Percentiles rank a stretch among this genome's conserved stretches.
Evolutionary conservation across 64 coral and sea anemone species (phyloP).

Genomic region (Astreopora myriophthalma): DNA sequence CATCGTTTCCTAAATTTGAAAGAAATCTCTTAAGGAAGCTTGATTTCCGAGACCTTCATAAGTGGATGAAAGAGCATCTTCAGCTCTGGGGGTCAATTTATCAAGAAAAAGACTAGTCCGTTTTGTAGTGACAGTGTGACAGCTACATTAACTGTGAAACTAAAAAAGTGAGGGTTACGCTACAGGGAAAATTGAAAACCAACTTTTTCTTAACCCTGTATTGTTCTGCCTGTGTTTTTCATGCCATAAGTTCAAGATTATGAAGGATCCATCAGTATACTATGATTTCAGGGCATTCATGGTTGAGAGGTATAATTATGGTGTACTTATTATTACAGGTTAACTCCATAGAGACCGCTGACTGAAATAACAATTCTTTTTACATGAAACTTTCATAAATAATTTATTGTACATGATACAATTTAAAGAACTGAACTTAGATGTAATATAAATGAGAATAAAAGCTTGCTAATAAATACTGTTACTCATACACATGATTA

Average conservation of each 20-base stretch:
- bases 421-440: constrained; percentile 7
- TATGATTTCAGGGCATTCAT: neutral
- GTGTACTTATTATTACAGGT: neutral
- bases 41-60: constrained; percentile 23
- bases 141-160: neutral
- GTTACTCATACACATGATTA: neutral
- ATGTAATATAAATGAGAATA: neutral
- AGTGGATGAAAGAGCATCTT: constrained; percentile 17
- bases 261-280: neutral
- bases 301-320: neutral
- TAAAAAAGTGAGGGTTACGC: neutral
- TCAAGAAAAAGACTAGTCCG: neutral
- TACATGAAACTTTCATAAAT: neutral
- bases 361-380: neutral
- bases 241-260: constrained; percentile 5
- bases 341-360: constrained; percentile 1
- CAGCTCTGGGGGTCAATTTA: constrained; percentile 27
- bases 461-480: neutral
- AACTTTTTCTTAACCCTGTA: neutral
- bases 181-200: neutral
- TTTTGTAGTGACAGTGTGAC: neutral
- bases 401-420: neutral
- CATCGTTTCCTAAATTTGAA: constrained; percentile 15
- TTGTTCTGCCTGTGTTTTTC: neutral
- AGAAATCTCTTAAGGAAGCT: neutral